These are phyloP conservation scores for Bettongia penicillata DNA, from an alignment of 2,113 vertebrate species.

Conservation along the genomic window DNA sequence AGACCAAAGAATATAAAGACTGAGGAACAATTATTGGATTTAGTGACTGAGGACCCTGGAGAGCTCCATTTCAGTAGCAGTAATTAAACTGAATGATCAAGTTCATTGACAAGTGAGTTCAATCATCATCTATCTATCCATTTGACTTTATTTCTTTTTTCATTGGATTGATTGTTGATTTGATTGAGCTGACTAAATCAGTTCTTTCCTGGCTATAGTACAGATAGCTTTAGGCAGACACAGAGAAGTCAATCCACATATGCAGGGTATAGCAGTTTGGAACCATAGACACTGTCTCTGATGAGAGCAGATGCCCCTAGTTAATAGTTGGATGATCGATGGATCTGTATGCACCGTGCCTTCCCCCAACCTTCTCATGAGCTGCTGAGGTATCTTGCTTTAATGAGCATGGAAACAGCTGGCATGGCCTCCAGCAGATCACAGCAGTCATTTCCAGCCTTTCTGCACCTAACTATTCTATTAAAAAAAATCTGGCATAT, in stretches of 20 bases:
- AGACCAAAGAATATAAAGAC: neutral
- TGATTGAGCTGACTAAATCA: neutral
- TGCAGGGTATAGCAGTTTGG: neutral
- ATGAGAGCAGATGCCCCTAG: neutral
- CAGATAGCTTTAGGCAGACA: neutral
- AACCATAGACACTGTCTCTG: neutral
- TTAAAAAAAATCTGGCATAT: neutral
- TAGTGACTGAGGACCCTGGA: neutral
- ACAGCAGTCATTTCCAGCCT: constrained; percentile 12
- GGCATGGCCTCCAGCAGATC: constrained; percentile 3
- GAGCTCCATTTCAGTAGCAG: neutral
- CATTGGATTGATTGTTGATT: neutral
- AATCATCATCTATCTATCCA: neutral
- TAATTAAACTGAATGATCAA: neutral
- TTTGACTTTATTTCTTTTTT: neutral
- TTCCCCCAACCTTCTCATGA: neutral
- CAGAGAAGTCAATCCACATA: neutral
- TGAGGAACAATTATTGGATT: neutral
- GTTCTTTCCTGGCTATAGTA: neutral
- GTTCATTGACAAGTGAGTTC: neutral
- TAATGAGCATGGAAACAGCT: constrained; percentile 13
- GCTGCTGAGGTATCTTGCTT: neutral
- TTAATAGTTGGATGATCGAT: neutral
- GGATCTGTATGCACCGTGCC: neutral
- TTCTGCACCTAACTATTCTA: constrained; percentile 9